Percentiles rank a stretch among this genome's conserved stretches.
phyloP scores from a whole-genome alignment of 2,797 vertebrate species.

The Euthynnus affinis region DNA sequence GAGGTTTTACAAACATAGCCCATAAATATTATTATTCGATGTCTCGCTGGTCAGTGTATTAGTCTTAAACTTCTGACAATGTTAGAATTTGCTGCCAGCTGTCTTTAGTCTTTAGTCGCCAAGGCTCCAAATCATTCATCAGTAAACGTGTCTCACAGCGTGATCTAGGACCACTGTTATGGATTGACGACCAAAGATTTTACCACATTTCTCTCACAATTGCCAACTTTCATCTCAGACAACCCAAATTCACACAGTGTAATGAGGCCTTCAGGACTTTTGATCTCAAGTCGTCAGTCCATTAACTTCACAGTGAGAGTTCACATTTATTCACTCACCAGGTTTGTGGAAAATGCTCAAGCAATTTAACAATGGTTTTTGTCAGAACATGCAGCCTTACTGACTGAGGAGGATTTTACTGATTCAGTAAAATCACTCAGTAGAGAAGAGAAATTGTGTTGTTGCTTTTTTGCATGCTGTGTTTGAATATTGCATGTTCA shows the following conservation, averaged over 20 bases:
- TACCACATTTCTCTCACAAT: too few species aligned
- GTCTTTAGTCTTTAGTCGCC: too few species aligned
- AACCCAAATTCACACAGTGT: too few species aligned
- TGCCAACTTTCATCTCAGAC: too few species aligned
- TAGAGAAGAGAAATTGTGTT: background rate
- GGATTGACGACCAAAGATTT: too few species aligned
- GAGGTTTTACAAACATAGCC: background rate
- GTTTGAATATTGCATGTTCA: slow-evolving; percentile 1
- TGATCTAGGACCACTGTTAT: too few species aligned
- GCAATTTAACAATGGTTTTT: background rate
- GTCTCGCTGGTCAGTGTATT: too few species aligned
- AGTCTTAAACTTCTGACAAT: too few species aligned
- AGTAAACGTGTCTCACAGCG: too few species aligned
- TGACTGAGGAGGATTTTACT: background rate
- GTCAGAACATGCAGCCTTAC: background rate
- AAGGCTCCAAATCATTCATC: too few species aligned
- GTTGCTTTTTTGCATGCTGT: slow-evolving; percentile 5
- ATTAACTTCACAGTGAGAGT: background rate
- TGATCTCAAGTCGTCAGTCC: background rate
- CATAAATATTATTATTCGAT: too few species aligned
- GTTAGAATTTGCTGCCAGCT: too few species aligned
- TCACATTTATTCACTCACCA: background rate
- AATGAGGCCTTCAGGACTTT: background rate
- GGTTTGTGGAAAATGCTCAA: background rate
- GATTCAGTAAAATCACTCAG: slow-evolving; percentile 10